Evolutionary conservation across 2,888 invertebrate species (phyloP).

Genomic region (Hoplodrina ambigua): DNA sequence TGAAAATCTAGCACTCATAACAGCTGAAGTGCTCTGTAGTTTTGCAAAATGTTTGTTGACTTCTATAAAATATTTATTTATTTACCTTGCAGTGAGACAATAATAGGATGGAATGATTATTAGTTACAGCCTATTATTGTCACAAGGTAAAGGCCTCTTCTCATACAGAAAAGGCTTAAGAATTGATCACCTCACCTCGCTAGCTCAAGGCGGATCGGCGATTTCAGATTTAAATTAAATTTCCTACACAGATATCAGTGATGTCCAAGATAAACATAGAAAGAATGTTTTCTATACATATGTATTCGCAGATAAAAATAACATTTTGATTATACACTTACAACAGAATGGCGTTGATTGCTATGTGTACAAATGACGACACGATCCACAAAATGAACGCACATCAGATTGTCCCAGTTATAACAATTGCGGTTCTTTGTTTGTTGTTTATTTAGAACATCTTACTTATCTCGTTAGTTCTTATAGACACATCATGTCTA

Average conservation of each 20-base stretch:
- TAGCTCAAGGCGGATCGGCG: too few relatives aligned
- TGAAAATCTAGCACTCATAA: neutral
- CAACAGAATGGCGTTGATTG: constrained; percentile 1
- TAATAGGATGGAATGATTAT: too few relatives aligned
- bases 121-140: too few relatives aligned
- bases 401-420: constrained; percentile 44
- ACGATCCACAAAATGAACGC: constrained; percentile 30
- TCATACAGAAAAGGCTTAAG: neutral
- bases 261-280: neutral
- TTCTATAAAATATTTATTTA: too few relatives aligned
- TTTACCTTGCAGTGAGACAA: too few relatives aligned
- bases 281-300: neutral
- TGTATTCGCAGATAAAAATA: constrained; percentile 6
- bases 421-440: constrained; percentile 42
- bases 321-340: constrained; percentile 24
- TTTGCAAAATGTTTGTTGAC: too few relatives aligned
- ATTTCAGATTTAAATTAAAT: too few relatives aligned
- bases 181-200: neutral
- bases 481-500: constrained; percentile 23
- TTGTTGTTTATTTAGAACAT: constrained; percentile 40
- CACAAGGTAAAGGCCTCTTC: too few relatives aligned
- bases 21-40: too few relatives aligned
- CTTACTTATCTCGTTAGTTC: constrained; percentile 30
- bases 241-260: neutral
- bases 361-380: constrained; percentile 28